Base-by-base conservation (phyloP, 2,888 invertebrate species). In the Nezara viridula region DNA sequence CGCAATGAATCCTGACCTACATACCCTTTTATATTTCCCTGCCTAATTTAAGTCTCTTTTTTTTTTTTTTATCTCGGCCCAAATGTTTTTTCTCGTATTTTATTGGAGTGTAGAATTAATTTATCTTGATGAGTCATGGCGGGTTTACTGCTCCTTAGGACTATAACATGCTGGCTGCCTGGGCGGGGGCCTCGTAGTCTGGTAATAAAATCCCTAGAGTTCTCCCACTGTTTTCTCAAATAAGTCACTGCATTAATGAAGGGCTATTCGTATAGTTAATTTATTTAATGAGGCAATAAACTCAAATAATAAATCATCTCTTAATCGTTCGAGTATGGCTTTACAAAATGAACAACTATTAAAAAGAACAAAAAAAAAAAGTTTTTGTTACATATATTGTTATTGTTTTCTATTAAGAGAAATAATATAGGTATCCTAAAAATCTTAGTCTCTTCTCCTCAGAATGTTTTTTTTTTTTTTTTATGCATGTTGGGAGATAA, bases 41-140 rank as follows among this genome's bases (percentile, higher is more conserved):
- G 44, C 44, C 44, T 40, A 81, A 81, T 44, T 81, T 81, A 44
- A 81, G 44, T 3, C 0, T 12, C 44, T 44, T 81, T 81, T 73
- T 73, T 73, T 44, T 81, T 81, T 73, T 73, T 73, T 73, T 37
- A 73, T 73, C 32, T 37, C 21, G 19, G 6, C 66, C 19, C 37
- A 37, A 73, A 73, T 73, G 66, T 73, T 73, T 73, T 73, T 73
- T 19, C 37, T 81, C 44, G 44, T 81, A 81, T 81, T 81, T 81
- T 81, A 81, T 81, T 81, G 44, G 24, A 81, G 81, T 12, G 24
- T 47, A 81, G 40, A 40, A 81, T 81, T 81, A 81, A 81, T 81
- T 81, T 81, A 47, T 73, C 44, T 81, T 24, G 37, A n/a, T 44
- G 32, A 19, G 66, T 21, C 66, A 73, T 73, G 66, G 14, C 66